These are phyloP conservation scores for Aspidiotus destructor DNA, from an alignment of 2,888 invertebrate genomes.

Conservation along the genomic window DNA sequence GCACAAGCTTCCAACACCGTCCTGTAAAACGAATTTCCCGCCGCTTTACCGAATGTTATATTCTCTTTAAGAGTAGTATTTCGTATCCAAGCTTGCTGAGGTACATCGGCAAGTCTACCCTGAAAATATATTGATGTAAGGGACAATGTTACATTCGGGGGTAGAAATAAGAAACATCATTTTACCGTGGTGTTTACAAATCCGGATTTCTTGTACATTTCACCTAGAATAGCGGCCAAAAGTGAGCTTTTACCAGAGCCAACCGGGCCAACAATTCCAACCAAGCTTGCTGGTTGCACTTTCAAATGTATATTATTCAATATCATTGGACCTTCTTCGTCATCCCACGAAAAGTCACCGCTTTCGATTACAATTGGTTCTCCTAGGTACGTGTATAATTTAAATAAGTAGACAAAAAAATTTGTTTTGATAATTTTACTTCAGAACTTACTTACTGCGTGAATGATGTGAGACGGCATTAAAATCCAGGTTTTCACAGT, in stretches of 20 bases:
- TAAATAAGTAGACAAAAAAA: background rate
- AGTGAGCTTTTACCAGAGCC: constrained; percentile 88
- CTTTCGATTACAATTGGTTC: constrained; percentile 75
- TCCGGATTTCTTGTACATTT: constrained; percentile 63
- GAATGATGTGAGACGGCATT: constrained; percentile 42
- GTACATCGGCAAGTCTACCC: constrained; percentile 69
- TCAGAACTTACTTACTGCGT: constrained; percentile 38
- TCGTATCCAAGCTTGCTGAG: constrained; percentile 97
- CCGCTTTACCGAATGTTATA: constrained; percentile 76
- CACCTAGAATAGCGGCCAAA: constrained; percentile 73
- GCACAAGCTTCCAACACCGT: constrained; percentile 83
- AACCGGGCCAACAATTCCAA: constrained; percentile 80
- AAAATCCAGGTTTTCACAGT: constrained; percentile 47
- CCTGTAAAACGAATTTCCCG: constrained; percentile 62
- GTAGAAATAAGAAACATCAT: background rate
- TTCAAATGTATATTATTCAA: constrained; percentile 66
- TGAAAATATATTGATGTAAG: constrained; percentile 11
- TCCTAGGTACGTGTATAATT: constrained; percentile 43
- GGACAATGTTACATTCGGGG: background rate
- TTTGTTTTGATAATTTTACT: background rate
- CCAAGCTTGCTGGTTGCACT: constrained; percentile 50
- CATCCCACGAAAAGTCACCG: constrained; percentile 85
- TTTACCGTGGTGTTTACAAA: constrained; percentile 59
- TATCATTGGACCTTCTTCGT: constrained; percentile 50
- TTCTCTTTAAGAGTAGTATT: constrained; percentile 89